These are phyloP conservation scores for Verasper variegatus DNA, from an alignment of 2,113 vertebrate genomes.

Conservation along the genomic window DNA sequence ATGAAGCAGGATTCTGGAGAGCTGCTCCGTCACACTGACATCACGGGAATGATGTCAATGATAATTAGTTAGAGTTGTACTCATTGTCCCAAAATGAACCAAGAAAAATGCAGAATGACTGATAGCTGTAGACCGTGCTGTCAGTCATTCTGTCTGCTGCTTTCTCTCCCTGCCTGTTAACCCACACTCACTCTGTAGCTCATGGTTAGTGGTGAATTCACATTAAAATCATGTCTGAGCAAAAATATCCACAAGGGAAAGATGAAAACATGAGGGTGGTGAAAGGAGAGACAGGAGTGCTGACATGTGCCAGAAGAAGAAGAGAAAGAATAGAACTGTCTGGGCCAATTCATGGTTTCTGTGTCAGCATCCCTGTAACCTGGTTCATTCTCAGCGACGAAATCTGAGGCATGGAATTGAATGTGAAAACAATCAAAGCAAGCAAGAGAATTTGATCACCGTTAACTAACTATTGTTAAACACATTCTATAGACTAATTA, in stretches of 20 bases:
- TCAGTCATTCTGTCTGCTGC: constrained; percentile 1
- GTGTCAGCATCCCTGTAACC: background rate
- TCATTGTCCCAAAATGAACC: constrained; percentile 30
- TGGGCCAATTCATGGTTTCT: background rate
- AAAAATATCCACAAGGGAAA: background rate
- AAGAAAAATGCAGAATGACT: constrained; percentile 34
- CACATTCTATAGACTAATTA: too few relatives aligned
- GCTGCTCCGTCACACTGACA: too few relatives aligned
- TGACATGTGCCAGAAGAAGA: background rate
- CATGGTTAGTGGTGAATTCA: background rate
- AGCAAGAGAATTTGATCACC: too few relatives aligned
- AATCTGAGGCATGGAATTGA: too few relatives aligned
- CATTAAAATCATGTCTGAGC: background rate
- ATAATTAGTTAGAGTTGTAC: too few relatives aligned
- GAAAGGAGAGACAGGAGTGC: background rate
- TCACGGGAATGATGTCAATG: too few relatives aligned
- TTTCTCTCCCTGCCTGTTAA: background rate
- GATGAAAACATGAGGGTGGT: background rate
- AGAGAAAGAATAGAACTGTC: background rate
- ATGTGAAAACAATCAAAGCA: too few relatives aligned
- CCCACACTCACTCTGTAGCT: background rate
- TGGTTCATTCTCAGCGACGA: too few relatives aligned
- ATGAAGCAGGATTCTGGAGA: constrained; percentile 60
- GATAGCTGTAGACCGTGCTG: background rate
- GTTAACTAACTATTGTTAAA: too few relatives aligned